Evolutionary conservation across 2,113 vertebrate species (phyloP).

Genomic region (Neoarius graeffei): DNA sequence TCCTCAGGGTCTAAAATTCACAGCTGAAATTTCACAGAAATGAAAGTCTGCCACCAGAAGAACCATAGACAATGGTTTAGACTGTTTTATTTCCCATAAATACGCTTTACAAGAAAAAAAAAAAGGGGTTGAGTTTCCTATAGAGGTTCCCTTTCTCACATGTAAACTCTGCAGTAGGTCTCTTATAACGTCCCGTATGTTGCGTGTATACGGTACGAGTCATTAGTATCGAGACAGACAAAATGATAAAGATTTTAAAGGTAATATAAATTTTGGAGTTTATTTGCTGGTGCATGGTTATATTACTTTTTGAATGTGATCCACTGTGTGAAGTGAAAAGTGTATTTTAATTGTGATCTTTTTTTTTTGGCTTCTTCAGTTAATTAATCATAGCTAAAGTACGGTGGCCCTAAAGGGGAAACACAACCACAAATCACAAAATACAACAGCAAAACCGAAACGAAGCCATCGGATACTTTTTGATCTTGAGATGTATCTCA

Average conservation of each 20-base stretch:
- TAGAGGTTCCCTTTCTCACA: neutral
- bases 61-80: neutral
- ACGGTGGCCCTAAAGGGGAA: no score
- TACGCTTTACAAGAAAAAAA: neutral
- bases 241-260: neutral
- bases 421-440: no score
- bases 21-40: neutral
- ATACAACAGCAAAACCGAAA: no score
- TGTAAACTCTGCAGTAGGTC: neutral
- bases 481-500: no score
- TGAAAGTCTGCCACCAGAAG: neutral
- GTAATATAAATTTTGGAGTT: neutral
- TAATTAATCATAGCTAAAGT: no score
- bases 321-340: neutral
- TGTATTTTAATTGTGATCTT: neutral
- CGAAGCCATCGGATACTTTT: no score
- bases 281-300: neutral
- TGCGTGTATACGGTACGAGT: neutral
- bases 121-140: neutral
- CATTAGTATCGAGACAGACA: neutral
- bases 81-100: neutral
- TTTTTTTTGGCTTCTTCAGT: no score
- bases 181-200: neutral
- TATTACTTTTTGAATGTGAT: neutral
- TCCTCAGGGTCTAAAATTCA: neutral